Percentiles rank a stretch among this genome's conserved stretches.
Conservation (phyloP, 30 jellyfish, hydroid and myxozoan species). For the Clytia hemisphaerica region DNA sequence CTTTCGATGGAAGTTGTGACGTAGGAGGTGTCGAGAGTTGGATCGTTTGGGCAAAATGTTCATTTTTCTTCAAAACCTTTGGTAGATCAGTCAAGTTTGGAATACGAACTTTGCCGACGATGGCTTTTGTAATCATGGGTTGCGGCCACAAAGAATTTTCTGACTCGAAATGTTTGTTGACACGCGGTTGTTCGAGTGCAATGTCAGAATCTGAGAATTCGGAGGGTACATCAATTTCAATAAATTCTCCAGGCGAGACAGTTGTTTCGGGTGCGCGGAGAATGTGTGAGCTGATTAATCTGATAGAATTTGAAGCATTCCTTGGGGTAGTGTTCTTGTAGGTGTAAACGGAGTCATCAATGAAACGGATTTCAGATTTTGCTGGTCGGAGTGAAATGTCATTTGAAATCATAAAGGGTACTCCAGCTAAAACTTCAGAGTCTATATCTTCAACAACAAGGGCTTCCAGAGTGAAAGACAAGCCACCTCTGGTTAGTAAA, state of each 20-base stretch:
- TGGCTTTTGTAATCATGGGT: neutral
- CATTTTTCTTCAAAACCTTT: neutral
- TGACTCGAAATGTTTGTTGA: too few relatives aligned
- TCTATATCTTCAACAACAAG: neutral
- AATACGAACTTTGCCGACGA: neutral
- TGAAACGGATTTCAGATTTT: neutral
- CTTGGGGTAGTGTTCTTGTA: neutral
- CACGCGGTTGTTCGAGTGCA: neutral
- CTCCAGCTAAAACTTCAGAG: slow-evolving; percentile 10
- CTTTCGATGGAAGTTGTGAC: too few relatives aligned
- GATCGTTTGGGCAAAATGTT: neutral
- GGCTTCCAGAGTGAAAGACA: neutral
- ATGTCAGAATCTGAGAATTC: neutral
- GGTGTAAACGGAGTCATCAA: neutral
- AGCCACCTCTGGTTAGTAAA: too few relatives aligned
- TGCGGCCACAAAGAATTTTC: neutral
- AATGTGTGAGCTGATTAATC: neutral
- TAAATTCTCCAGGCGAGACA: neutral
- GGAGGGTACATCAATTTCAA: neutral
- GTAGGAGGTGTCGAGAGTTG: neutral
- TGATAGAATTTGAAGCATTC: neutral
- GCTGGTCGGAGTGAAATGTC: slow-evolving; percentile 10
- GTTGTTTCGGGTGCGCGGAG: neutral
- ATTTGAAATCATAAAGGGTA: slow-evolving; percentile 8
- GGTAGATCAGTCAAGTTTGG: slow-evolving; percentile 3